Conservation (phyloP, 2,888 invertebrate species). For the Mimachlamys varia region DNA sequence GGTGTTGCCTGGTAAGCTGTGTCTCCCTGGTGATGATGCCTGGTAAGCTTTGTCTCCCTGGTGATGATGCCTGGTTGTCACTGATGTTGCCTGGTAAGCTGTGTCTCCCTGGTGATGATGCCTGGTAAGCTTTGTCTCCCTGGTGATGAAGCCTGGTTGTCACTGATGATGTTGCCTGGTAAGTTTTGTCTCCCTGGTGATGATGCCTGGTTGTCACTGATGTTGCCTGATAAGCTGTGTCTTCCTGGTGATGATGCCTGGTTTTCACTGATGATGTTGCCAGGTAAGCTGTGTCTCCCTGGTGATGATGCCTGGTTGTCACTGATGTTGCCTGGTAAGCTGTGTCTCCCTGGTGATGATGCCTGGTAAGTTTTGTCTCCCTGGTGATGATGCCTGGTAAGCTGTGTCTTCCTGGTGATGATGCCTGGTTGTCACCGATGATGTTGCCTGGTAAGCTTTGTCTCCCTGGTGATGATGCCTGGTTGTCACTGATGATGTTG, state of each 20-base stretch:
- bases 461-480: neutral
- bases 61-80: neutral
- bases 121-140: neutral
- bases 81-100: neutral
- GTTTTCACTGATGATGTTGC: neutral
- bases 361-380: neutral
- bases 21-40: too few species aligned
- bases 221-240: neutral
- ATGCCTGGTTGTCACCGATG: neutral
- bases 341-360: neutral
- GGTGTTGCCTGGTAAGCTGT: neutral
- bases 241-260: neutral
- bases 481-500: neutral
- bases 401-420: neutral
- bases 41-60: too few species aligned
- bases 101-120: neutral
- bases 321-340: neutral
- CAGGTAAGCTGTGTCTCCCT: too few species aligned
- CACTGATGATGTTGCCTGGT: neutral
- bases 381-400: neutral
- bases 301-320: neutral
- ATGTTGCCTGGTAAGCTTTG: too few species aligned
- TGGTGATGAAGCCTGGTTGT: neutral
- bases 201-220: neutral
- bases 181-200: neutral